A percentile compares a stretch with the other conserved stretches of the same genome.
Evolutionary conservation across 2,888 invertebrate genomes (phyloP).

Genomic region (Papilio gigon): DNA sequence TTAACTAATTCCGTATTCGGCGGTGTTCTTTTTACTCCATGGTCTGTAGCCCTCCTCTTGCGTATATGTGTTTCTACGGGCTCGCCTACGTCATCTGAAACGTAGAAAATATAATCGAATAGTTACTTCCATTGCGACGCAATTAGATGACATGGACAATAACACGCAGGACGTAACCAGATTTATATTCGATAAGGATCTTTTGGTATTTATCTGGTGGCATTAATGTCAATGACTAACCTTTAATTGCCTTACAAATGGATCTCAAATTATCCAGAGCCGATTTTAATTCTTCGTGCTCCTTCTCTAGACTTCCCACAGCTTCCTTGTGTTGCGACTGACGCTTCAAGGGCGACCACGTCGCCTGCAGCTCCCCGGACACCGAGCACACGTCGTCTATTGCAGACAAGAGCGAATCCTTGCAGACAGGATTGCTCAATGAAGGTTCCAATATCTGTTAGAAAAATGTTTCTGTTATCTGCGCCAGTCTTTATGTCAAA

Average conservation of each 20-base stretch:
- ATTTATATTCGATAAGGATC: no score
- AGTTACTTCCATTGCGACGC: no score
- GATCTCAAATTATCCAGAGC: conserved; percentile 9
- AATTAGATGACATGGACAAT: no score
- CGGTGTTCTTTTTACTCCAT: background rate
- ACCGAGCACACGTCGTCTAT: conserved; percentile 45
- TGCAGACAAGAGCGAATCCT: conserved; percentile 58
- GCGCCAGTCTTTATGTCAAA: no score
- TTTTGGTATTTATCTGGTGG: no score
- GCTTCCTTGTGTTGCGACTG: background rate
- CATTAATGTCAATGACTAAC: no score
- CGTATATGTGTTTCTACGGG: background rate
- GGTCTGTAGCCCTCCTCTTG: background rate
- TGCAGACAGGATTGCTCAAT: conserved; percentile 62
- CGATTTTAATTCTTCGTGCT: background rate
- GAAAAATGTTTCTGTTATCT: no score
- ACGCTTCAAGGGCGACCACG: background rate
- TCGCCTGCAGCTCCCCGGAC: background rate
- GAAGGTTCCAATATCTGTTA: conserved; percentile 61
- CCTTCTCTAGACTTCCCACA: conserved; percentile 5
- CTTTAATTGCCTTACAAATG: background rate
- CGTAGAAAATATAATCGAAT: background rate
- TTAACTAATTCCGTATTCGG: background rate
- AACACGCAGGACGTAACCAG: no score
- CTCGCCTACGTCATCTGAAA: background rate